These are phyloP conservation scores for Cebus imitator DNA, from an alignment of 2,113 vertebrate genomes.

Conservation along the genomic window DNA sequence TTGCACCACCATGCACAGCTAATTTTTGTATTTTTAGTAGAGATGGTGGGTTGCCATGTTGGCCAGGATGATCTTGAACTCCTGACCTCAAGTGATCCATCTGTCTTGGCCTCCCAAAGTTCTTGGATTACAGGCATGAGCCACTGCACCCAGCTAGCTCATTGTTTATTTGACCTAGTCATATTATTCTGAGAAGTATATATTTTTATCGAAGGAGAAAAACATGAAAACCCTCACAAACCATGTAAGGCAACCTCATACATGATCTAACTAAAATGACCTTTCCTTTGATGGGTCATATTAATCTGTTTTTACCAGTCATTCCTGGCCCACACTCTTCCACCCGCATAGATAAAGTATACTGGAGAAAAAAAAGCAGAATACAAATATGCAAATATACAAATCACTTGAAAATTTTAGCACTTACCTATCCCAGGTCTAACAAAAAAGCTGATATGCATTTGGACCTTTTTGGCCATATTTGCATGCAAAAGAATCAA, in stretches of 20 bases:
- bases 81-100: too few species aligned
- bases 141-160: not conserved
- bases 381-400: not conserved
- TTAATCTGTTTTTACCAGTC: not conserved
- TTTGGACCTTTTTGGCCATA: not conserved
- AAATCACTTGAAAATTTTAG: constrained; percentile 8
- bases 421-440: not conserved
- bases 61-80: too few species aligned
- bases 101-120: too few species aligned
- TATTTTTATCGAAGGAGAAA: not conserved
- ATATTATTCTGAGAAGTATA: constrained; percentile 11
- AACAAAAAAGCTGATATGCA: not conserved
- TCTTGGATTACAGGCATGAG: too few species aligned
- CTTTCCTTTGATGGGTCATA: not conserved
- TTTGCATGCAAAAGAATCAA: not conserved
- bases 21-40: too few species aligned
- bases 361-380: not conserved
- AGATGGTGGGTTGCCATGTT: too few species aligned
- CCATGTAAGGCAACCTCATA: not conserved
- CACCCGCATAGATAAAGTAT: not conserved
- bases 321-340: not conserved
- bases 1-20: too few species aligned
- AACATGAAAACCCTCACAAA: not conserved
- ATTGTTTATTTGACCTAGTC: not conserved
- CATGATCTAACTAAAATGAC: not conserved